Conservation (phyloP, 2,113 vertebrate species). For the Gallinago media region DNA sequence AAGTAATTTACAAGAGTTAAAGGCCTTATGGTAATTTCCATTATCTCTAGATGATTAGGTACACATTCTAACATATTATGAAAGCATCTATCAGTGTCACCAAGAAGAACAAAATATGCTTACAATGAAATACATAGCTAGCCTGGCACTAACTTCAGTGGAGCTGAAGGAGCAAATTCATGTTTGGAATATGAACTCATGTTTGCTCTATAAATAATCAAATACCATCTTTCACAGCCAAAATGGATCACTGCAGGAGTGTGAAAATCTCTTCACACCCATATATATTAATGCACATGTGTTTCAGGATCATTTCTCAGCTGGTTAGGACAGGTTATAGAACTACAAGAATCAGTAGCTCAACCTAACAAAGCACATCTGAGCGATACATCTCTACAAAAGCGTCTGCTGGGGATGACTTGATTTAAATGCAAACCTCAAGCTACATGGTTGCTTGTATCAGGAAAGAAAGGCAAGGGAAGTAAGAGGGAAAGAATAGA, state of each 20-base stretch:
- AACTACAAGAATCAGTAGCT: neutral
- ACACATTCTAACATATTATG: neutral
- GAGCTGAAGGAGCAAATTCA: neutral
- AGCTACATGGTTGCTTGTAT: neutral
- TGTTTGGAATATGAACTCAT: neutral
- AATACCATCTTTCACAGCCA: neutral
- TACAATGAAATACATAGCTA: neutral
- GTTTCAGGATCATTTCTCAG: neutral
- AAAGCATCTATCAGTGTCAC: neutral
- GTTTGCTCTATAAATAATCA: neutral
- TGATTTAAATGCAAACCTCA: neutral
- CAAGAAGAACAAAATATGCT: neutral
- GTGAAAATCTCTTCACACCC: neutral
- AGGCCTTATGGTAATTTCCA: neutral
- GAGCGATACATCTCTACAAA: neutral
- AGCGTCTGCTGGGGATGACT: neutral
- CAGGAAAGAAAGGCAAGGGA: neutral
- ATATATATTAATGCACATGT: neutral
- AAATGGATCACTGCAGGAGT: neutral
- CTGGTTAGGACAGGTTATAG: neutral
- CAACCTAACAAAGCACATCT: neutral
- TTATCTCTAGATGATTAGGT: constrained; percentile 12
- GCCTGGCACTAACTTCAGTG: neutral
- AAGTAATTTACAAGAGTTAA: constrained; percentile 3
- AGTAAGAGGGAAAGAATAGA: neutral